phyloP scores from a whole-genome alignment of 1,140 invertebrate species.

The Radopholus similis region DNA sequence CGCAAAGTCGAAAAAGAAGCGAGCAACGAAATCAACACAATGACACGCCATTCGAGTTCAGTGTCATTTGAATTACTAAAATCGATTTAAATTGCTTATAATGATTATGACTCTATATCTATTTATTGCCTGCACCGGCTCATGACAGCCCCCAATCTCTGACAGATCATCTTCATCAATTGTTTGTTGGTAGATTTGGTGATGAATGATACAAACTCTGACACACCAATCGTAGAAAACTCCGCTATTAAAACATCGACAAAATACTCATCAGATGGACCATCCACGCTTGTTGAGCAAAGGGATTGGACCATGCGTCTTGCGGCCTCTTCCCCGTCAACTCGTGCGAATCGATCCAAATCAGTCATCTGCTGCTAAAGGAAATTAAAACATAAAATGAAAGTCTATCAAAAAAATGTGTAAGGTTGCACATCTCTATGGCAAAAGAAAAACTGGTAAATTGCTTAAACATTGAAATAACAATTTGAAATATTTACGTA shows the following conservation, averaged over 20 bases:
- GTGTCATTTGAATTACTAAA: background rate
- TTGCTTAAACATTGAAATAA: background rate
- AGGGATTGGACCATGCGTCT: background rate
- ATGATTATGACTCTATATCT: no score
- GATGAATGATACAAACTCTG: slow-evolving; percentile 10
- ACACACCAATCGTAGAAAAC: background rate
- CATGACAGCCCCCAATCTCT: background rate
- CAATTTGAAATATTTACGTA: no score
- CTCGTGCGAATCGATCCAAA: no score
- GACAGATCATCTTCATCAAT: background rate
- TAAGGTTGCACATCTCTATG: background rate
- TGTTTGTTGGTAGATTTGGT: slow-evolving; percentile 5
- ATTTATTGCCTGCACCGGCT: no score
- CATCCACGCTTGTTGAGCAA: background rate
- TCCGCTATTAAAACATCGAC: slow-evolving; percentile 12
- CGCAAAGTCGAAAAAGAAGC: slow-evolving; percentile 24
- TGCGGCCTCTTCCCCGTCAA: slow-evolving; percentile 9
- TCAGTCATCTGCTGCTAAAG: no score
- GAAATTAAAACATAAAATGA: no score
- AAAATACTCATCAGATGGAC: background rate
- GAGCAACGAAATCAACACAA: slow-evolving; percentile 29
- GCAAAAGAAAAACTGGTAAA: background rate
- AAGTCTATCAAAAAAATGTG: no score
- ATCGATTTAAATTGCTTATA: background rate
- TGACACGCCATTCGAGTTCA: slow-evolving; percentile 17